Conservation (phyloP, 2,888 invertebrate species). For the Aromia moschata region DNA sequence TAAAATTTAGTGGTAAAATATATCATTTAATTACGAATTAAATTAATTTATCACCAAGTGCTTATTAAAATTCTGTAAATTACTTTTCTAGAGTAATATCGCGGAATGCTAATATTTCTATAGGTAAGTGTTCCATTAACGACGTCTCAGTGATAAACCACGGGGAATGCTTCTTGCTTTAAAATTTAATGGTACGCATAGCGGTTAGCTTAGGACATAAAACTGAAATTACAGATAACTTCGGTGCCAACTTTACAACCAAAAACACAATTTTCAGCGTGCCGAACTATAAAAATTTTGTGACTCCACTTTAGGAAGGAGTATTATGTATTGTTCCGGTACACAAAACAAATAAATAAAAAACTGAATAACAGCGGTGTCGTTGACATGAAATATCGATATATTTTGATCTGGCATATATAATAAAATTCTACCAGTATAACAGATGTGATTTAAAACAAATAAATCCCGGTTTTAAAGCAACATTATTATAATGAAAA, state of each 20-base stretch:
- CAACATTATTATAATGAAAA: no score
- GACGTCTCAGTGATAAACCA: background rate
- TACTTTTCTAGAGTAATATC: no score
- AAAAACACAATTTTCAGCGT: slow-evolving; percentile 5
- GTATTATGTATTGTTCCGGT: background rate
- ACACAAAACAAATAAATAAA: slow-evolving; percentile 2
- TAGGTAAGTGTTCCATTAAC: no score
- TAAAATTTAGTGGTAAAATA: no score
- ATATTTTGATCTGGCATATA: no score
- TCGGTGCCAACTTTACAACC: slow-evolving; percentile 12
- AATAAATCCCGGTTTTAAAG: no score
- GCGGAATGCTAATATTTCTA: no score
- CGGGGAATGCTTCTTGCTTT: background rate
- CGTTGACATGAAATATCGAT: background rate
- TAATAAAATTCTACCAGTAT: no score
- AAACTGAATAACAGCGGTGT: background rate
- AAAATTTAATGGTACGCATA: slow-evolving; percentile 4
- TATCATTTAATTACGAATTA: no score
- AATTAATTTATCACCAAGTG: no score
- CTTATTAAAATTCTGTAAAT: no score
- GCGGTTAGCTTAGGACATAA: background rate
- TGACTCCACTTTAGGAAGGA: background rate
- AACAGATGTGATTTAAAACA: no score
- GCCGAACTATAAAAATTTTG: slow-evolving; percentile 11
- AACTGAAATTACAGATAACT: slow-evolving; percentile 12